Base-by-base conservation (phyloP, 2,888 invertebrate species). In the Pristionchus maxplancki region DNA sequence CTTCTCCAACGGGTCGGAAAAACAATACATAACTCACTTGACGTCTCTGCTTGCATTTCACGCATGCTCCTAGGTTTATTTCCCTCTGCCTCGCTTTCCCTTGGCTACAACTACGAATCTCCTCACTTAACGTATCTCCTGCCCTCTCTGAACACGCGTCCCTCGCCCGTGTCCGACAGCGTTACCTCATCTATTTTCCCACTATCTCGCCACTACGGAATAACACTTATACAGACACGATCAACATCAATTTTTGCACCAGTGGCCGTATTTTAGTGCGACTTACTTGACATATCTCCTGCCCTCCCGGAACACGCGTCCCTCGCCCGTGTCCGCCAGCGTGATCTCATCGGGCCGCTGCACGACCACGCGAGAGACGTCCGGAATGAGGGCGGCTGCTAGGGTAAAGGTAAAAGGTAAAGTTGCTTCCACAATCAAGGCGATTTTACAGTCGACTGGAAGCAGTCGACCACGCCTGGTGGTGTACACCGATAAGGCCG, bases 311-410 rank as follows among this genome's bases (percentile, higher is more conserved):
- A 85, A 85, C 28, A 85, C 85, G 1, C 34, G 13, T 13, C 17
- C 64, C 28, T 85, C 85, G 17, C 85, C 64, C 15, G 58, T 40
- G 44, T 85, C 85, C 50, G 53, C 37, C 4, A 85, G 40, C 4
- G 62, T 85, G 64, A 85, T 85, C n/a, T 37, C 64, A 64, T 85
- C 44, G 28, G 89, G 89, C 17, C 84, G 83, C 28, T 34, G 20
- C 4, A 89, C 88, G 6, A 67, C 64, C 24, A 90, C 83, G 24
- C 90, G 64, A 3, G 89, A 89, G 15, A 90, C 50, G 31, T 89
- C 89, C 1, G 90, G 90, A 4, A 88, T 37, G 28, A 90, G 85
- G 28, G 88, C 82, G 31, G 82, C 17, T 1, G 28, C 6, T 6
- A 2, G 5, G 2, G n/a, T n/a, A n/a, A n/a, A n/a, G n/a, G n/a